Conservation (phyloP, 2,888 invertebrate species). For the Philaethria dido region DNA sequence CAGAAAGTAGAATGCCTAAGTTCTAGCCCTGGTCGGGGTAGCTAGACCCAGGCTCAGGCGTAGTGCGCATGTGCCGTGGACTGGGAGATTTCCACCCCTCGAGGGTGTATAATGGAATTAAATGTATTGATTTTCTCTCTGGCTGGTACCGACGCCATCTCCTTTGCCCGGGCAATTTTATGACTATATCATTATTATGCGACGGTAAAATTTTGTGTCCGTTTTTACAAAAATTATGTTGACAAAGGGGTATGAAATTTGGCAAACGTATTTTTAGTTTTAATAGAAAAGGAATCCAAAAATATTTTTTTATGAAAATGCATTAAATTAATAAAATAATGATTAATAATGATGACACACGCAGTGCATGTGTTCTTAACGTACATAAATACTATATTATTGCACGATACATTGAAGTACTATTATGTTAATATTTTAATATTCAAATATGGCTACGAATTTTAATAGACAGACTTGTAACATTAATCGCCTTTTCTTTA, state of each 20-base stretch:
- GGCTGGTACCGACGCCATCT: not conserved
- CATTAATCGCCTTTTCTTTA: too few species aligned
- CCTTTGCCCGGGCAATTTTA: not conserved
- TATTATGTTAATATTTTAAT: too few species aligned
- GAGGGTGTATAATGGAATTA: not conserved
- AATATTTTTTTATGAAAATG: too few species aligned
- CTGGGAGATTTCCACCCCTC: not conserved
- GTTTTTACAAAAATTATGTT: not conserved
- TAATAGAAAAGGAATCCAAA: too few species aligned
- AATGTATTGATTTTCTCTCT: constrained; percentile 7
- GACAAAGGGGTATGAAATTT: not conserved
- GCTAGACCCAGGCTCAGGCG: not conserved
- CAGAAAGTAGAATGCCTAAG: constrained; percentile 24
- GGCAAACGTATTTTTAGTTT: too few species aligned
- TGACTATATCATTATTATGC: not conserved
- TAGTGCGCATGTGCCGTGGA: not conserved
- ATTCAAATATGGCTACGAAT: too few species aligned
- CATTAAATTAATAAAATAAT: too few species aligned
- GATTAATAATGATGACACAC: too few species aligned
- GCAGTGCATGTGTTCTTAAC: too few species aligned
- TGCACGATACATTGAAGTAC: too few species aligned
- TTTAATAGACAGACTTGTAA: too few species aligned
- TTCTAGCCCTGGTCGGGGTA: not conserved
- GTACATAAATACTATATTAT: too few species aligned
- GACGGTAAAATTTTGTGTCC: not conserved